Evolutionary conservation across 2,797 vertebrate genomes (phyloP).

Genomic region (Cephalopachus bancanus): DNA sequence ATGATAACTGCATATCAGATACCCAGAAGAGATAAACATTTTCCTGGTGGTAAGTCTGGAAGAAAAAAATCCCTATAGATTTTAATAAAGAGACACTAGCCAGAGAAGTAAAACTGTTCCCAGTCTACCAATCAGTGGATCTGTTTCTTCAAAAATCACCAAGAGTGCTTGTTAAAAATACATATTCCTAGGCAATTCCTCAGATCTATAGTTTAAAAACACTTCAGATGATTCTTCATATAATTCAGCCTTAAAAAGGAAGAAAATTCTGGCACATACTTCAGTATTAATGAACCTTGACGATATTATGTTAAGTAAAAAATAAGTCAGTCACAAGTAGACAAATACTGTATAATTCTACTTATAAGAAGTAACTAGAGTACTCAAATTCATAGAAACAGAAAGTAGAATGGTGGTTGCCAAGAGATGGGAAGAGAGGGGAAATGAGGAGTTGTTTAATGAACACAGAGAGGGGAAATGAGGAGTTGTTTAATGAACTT

Average conservation of each 20-base stretch:
- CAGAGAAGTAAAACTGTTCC: conserved; percentile 15
- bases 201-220: conserved; percentile 20
- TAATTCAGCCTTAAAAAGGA: conserved; percentile 4
- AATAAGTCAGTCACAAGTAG: not conserved
- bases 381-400: not conserved
- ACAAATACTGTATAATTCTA: not conserved
- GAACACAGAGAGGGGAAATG: not conserved
- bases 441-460: not conserved
- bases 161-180: not conserved
- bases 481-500: not conserved
- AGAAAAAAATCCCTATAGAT: not conserved
- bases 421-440: not conserved
- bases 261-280: not conserved
- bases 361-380: not conserved
- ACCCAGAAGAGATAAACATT: conserved; percentile 40
- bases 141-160: conserved; percentile 37
- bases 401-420: not conserved
- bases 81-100: not conserved
- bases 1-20: not conserved
- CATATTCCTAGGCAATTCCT: not conserved
- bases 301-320: not conserved
- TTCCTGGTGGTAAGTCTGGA: not conserved
- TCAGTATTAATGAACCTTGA: not conserved
- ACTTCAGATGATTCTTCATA: conserved; percentile 1
- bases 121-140: not conserved